Base-by-base conservation (phyloP, 2,797 vertebrate species). In the Paguma larvata region DNA sequence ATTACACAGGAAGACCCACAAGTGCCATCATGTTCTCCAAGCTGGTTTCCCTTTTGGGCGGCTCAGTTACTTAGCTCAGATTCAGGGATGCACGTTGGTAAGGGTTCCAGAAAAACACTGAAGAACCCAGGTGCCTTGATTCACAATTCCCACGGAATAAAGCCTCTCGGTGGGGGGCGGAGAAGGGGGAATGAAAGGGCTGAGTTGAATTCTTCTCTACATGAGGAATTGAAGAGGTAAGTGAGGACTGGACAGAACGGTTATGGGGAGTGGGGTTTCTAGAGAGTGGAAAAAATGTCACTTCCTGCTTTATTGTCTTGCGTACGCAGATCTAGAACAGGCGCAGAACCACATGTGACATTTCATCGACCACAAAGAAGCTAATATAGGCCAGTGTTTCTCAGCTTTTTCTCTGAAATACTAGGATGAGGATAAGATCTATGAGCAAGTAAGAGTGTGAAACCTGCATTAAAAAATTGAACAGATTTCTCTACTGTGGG, bases 371-470 rank as follows among this genome's bases (percentile, higher is more conserved):
- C 34, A 59, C 44, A 46, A 0, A 48, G 65, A 89, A 19, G 18
- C 62, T 63, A 83, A 41, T 41, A 12, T 11, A 41, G 34, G 32
- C 53, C 65, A 25, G 32, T 59, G 21, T 89, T 90, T 53, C 59
- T 75, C 30, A 48, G 10, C 6, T 56, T 79, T 87, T 78, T 87
- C 72, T 85, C 18, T 83, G 34, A 27, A 84, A 65, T 38, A 65
- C 19, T 85, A 34, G 32, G 21, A 84, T 95, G n/a, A 38, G 59
- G 83, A 83, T 91, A 94, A 91, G 56, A 85, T 82, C 63, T 94
- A 10, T 56, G 77, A 83, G 75, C 25, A 93, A 53, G 62, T 93
- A 87, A 85, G 48, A 92, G 12, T 93, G 53, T 88, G 30, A 32
- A 73, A 85, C 68, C 30, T 95, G 72, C 21, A 32, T 84, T 79